Evolutionary conservation across 2,113 vertebrate genomes (phyloP), one percentile per base, ranked within the genome.

Genomic region (Indicator indicator): DNA sequence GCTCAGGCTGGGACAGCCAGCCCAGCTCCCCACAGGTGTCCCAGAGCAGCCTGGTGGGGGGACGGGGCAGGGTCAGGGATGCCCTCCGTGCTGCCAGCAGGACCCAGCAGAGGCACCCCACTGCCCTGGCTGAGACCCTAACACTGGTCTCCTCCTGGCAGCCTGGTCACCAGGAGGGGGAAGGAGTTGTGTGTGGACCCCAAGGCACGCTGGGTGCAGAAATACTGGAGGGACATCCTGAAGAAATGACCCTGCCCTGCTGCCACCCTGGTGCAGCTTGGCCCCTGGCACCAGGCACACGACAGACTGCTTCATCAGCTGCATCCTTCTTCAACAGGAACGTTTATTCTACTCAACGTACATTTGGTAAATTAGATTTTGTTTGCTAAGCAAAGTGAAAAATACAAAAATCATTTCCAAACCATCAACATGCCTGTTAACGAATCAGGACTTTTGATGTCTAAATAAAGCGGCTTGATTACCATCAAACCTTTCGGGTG

Each of bases 111-210:
- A 18, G 40, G 33, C 8, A 50, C 7, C 9, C 7, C 6, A 1
- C 24, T 69, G 55, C 9, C 32, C 18, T 5, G 9, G 20, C 46
- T 6, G 0, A 78, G 27, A 1, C 23, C 48, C 55, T 38, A 80
- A 33, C 1, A 2, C 2, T 50, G 24, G 8, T n/a, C 72, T 90
- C 70, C 20, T 52, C 27, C 38, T 0, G 15, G 65, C 77, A 96
- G 95, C 21, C 6, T 93, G 28, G 33, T 89, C 77, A 94, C 90
- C 44, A 60, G 0, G 5, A 81, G 4, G 0, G 38, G 59, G 13
- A 40, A 0, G 0, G 0, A 2, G 0, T 0, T 91, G 0, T 96
- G 95, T 0, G 2, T 0, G 2, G 0, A 93, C 21, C 85, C 93
- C 5, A 0, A 9, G 10, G 33, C 2, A 1, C 0, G 0, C 18